A percentile compares a stretch with the other conserved stretches of the same genome.
These are phyloP conservation scores for Drymonia ruficornis DNA, from an alignment of 2,888 invertebrate genomes.

Conservation along the genomic window DNA sequence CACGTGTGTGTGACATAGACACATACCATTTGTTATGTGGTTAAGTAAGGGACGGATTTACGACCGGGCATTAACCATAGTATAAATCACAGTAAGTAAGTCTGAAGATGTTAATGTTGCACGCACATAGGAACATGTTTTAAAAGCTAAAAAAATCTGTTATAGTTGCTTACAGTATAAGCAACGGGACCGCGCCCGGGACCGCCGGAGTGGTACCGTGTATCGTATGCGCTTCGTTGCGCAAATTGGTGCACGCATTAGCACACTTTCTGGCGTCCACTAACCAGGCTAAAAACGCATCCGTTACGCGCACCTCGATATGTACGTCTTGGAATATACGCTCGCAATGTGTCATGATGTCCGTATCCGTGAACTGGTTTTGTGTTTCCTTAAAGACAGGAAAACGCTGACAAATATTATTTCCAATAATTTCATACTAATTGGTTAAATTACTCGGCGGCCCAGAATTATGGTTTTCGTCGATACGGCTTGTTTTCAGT, in stretches of 20 bases:
- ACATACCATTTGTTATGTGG: background rate
- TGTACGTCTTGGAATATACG: constrained; percentile 14
- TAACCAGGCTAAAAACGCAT: constrained; percentile 72
- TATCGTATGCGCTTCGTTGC: constrained; percentile 70
- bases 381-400: constrained; percentile 27
- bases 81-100: no score
- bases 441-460: background rate
- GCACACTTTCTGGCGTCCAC: constrained; percentile 74
- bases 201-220: constrained; percentile 53
- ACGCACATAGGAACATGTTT: background rate
- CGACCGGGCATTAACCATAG: no score
- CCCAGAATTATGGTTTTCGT: background rate
- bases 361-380: constrained; percentile 32
- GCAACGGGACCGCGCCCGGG: constrained; percentile 66
- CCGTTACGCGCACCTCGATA: constrained; percentile 52
- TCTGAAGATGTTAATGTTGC: no score
- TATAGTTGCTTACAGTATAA: constrained; percentile 20
- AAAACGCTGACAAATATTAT: constrained; percentile 24
- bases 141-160: no score
- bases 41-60: background rate
- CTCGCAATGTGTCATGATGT: constrained; percentile 32
- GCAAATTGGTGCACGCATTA: constrained; percentile 67
- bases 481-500: no score
- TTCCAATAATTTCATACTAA: constrained; percentile 5
- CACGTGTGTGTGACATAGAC: background rate